Percentiles rank a stretch among this genome's conserved stretches.
Conservation (phyloP, 2,113 vertebrate genomes). For the Chitala chitala region DNA sequence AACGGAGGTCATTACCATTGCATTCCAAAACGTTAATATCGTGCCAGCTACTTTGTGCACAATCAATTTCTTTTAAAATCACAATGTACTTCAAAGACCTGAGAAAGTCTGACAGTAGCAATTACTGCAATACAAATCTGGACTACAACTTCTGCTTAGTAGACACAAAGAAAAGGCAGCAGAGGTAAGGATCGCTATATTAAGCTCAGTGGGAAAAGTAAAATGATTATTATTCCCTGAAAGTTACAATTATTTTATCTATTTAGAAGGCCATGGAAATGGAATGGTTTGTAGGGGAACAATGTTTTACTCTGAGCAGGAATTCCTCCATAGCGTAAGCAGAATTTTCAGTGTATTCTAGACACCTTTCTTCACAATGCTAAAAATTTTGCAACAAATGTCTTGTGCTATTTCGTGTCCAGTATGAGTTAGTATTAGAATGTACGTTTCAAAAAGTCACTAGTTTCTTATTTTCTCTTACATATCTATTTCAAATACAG, state of each 20-base stretch:
- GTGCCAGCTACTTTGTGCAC: constrained; percentile 51
- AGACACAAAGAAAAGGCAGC: background rate
- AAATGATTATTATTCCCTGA: background rate
- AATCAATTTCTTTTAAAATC: constrained; percentile 49
- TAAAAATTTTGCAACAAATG: no score
- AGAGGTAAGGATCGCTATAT: constrained; percentile 7
- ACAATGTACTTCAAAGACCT: constrained; percentile 42
- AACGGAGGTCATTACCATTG: constrained; percentile 42
- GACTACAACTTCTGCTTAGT: constrained; percentile 27
- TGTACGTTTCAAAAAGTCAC: no score
- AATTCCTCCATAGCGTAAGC: background rate
- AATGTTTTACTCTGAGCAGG: background rate
- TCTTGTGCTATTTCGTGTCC: background rate
- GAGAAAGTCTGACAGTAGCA: constrained; percentile 46
- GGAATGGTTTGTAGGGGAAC: background rate
- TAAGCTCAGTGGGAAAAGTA: background rate
- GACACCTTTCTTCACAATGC: background rate
- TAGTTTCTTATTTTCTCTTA: no score
- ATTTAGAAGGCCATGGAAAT: background rate
- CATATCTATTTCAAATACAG: no score
- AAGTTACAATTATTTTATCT: background rate
- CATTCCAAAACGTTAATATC: constrained; percentile 45
- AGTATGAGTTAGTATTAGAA: no score
- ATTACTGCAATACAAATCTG: constrained; percentile 49
- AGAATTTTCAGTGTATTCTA: background rate